Evolutionary conservation across 2,888 invertebrate species (phyloP).

Genomic region (Peribatodes rhomboidaria): DNA sequence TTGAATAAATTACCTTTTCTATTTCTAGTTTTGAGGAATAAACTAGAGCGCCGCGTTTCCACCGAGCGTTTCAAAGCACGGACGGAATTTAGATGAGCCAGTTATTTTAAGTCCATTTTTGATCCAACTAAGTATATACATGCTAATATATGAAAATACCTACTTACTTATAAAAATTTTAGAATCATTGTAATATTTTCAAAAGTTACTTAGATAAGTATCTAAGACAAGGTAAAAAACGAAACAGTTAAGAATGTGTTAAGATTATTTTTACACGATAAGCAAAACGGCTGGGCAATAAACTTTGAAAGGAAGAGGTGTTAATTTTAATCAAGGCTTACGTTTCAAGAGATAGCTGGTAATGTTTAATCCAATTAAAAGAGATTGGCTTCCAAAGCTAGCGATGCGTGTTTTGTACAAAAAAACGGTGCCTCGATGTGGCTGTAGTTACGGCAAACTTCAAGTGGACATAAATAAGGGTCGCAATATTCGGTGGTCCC

Average conservation of each 20-base stretch:
- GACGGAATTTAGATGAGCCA: constrained; percentile 10
- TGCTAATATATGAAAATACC: too few species aligned
- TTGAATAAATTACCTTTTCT: constrained; percentile 48
- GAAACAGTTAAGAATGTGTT: background rate
- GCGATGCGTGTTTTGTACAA: constrained; percentile 69
- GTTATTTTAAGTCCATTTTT: constrained; percentile 2
- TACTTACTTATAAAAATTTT: too few species aligned
- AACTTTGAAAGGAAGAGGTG: background rate
- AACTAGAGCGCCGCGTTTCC: constrained; percentile 15
- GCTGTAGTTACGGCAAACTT: constrained; percentile 78
- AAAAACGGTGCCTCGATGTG: constrained; percentile 65
- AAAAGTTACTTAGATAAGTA: too few species aligned
- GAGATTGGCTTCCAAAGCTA: constrained; percentile 57
- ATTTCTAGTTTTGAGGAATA: constrained; percentile 37
- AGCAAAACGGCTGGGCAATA: background rate
- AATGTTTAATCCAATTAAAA: constrained; percentile 61
- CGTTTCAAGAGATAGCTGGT: constrained; percentile 41
- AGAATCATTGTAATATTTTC: too few species aligned
- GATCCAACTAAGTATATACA: too few species aligned
- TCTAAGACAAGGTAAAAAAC: too few species aligned
- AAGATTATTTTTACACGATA: background rate
- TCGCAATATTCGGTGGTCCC: constrained; percentile 82
- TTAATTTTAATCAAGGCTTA: constrained; percentile 28
- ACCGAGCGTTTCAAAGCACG: constrained; percentile 14
- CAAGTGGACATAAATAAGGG: constrained; percentile 85